Evolutionary conservation across 2,113 vertebrate species (phyloP), one percentile per base, ranked within the genome.

Genomic region (Mus musculus): DNA sequence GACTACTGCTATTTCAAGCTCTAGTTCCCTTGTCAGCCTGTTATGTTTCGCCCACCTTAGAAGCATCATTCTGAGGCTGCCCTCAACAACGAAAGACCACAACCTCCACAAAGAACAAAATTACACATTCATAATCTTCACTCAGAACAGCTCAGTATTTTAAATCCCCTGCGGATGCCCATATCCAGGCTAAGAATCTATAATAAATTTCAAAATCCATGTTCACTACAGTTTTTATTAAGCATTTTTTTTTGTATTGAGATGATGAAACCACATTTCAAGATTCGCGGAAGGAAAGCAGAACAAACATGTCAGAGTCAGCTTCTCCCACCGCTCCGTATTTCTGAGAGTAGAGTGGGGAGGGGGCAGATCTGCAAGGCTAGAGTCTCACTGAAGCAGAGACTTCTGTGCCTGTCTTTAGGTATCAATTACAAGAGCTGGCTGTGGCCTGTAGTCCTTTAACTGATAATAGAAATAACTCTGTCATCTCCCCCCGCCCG

Each of bases 121-220:
- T 36, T 3, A 54, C 5, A 72, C 0, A 5, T 65, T 78, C 56
- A 56, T 76, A 87, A 82, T 77, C 19, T 14, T 91, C 42, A 28
- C 77, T 92, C 63, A 93, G 2, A 52, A 26, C 11, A 59, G 81
- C 52, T 76, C 42, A 86, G 7, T 54, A 30, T 82, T 94, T 93
- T 65, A 86, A 54, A 9, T 71, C 93, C 39, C 77, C 20, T 3
- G 7, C 19, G 30, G 14, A 3, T 14, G 1, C 19, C 5, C 30
- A 6, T 22, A 24, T 82, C 88, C 69, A 69, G 65, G 63, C 49
- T 95, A 54, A 93, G 84, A 75, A 91, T 89, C 36, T 91, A 14
- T 61, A 95, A 61, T 30, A 78, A 2, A 90, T 76, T 85, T 93
- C 61, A 67, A 82, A 81, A 49, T 69, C 84, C 71, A 5, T 77